Conservation (phyloP, 1,140 invertebrate species). For the Pentalonia nigronervosa region DNA sequence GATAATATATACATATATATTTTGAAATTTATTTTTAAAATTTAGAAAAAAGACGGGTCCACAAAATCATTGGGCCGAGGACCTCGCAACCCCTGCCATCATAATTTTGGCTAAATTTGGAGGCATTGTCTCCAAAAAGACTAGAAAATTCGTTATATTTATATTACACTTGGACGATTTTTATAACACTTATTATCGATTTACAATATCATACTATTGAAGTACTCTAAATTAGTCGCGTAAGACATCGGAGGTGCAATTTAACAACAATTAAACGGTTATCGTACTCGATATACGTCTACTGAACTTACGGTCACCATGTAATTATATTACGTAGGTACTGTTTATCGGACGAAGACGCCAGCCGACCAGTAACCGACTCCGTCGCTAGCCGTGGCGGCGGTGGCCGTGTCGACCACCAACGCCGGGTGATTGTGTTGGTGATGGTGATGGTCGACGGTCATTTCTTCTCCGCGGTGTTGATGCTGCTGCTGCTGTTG, state of each 20-base stretch:
- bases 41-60: background rate
- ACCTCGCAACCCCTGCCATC: background rate
- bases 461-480: background rate
- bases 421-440: background rate
- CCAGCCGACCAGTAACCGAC: conserved; percentile 32
- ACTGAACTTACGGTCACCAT: background rate
- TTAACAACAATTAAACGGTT: background rate
- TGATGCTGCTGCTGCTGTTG: background rate
- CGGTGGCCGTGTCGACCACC: background rate
- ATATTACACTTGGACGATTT: background rate
- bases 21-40: background rate
- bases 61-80: no score
- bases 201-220: background rate
- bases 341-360: conserved; percentile 35
- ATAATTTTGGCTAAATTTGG: background rate
- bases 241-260: background rate
- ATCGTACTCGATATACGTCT: background rate
- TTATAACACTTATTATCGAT: background rate
- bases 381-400: background rate
- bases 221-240: background rate
- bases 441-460: background rate
- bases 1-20: background rate
- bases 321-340: background rate
- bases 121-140: background rate
- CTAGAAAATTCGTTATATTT: background rate